A percentile compares a stretch with the other conserved stretches of the same genome.
Conservation (phyloP, 2,797 vertebrate species). For the Gallinago solitaria region DNA sequence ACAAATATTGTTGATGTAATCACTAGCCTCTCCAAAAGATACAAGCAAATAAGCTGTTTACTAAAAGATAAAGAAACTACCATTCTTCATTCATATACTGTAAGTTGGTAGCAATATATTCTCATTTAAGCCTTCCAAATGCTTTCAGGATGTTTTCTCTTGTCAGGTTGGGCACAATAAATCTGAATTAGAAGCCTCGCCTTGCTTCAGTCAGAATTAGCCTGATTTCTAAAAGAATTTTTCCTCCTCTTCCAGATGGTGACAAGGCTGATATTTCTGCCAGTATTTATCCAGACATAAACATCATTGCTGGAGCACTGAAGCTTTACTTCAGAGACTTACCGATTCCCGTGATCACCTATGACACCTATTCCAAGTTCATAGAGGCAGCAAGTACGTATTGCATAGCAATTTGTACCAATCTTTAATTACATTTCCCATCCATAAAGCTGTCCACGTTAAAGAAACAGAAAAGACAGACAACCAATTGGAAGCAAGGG, state of each 20-base stretch:
- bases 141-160: slow-evolving; percentile 13
- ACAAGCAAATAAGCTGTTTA: background rate
- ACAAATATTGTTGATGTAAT: background rate
- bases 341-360: slow-evolving; percentile 84
- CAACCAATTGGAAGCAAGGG: background rate
- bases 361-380: slow-evolving; percentile 85
- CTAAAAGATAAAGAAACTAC: background rate
- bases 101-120: background rate
- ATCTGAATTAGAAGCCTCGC: slow-evolving; percentile 21
- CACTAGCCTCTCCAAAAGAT: background rate
- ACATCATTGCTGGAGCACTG: slow-evolving; percentile 84
- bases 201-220: slow-evolving; percentile 1
- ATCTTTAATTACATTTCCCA: background rate
- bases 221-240: slow-evolving; percentile 22
- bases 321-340: slow-evolving; percentile 86
- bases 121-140: slow-evolving; percentile 33
- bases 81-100: background rate
- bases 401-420: background rate
- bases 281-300: slow-evolving; percentile 84
- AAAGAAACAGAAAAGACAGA: background rate
- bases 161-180: background rate
- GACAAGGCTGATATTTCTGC: slow-evolving; percentile 96
- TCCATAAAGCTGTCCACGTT: fast-evolving
- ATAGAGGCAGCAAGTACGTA: slow-evolving; percentile 87
- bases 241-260: slow-evolving; percentile 86